phyloP scores from a whole-genome alignment of 2,888 invertebrate species.

The Galerucella pusilla region DNA sequence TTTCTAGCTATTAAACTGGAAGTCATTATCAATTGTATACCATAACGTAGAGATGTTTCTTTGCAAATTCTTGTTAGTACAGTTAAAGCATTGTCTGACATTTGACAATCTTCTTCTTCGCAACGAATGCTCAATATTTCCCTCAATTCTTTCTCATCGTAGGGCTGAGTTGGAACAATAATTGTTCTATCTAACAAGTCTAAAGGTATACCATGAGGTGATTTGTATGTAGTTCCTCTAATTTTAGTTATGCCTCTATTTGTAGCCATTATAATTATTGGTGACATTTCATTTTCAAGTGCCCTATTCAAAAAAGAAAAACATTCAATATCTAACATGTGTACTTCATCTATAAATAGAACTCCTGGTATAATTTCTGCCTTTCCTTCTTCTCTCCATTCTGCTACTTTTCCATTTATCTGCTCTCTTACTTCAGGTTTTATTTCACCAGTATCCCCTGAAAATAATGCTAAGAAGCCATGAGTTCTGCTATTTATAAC shows the following conservation, averaged over 20 bases:
- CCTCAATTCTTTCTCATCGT: conserved; percentile 87
- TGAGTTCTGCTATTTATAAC: conserved; percentile 99
- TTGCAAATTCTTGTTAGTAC: conserved; percentile 93
- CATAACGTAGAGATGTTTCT: conserved; percentile 94
- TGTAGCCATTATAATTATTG: conserved; percentile 98
- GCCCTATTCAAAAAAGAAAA: conserved; percentile 98
- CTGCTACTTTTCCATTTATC: conserved; percentile 92
- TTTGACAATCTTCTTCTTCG: conserved; percentile 97
- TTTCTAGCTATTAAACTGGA: conserved; percentile 93
- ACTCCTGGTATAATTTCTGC: conserved; percentile 99
- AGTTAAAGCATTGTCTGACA: conserved; percentile 89
- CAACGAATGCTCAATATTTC: conserved; percentile 89
- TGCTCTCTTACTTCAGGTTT: conserved; percentile 98
- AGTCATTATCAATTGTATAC: conserved; percentile 97
- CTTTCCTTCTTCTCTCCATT: conserved; percentile 99
- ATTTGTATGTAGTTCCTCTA: conserved; percentile 82
- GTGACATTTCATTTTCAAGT: conserved; percentile 96
- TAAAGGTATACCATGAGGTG: conserved; percentile 97
- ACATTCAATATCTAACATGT: conserved; percentile 99
- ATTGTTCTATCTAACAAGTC: conserved; percentile 96
- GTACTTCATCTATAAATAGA: conserved; percentile 96
- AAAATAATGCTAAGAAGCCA: conserved; percentile 96
- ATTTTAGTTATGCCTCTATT: conserved; percentile 96
- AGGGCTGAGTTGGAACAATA: conserved; percentile 91
- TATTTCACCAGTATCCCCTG: conserved; percentile 99